Percentiles rank a stretch among this genome's conserved stretches.
Evolutionary conservation across 2,888 invertebrate species (phyloP).

Genomic region (Ophion costatus): DNA sequence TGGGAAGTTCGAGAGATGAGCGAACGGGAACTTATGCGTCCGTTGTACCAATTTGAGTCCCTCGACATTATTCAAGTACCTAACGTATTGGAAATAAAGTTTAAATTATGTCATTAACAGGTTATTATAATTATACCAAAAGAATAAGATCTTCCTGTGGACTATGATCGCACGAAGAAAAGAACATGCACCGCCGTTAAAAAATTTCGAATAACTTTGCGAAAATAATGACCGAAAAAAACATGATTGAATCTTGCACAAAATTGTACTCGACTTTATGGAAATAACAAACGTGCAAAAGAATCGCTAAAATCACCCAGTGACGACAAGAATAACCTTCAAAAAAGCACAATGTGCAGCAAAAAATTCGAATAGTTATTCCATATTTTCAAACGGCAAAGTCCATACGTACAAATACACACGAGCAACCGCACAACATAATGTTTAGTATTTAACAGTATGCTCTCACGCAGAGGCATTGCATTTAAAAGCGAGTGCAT

Average conservation of each 20-base stretch:
- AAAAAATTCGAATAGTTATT: background rate
- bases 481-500: constrained; percentile 25
- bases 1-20: background rate
- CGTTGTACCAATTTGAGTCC: constrained; percentile 4
- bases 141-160: background rate
- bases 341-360: background rate
- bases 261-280: background rate
- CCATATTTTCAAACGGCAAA: background rate
- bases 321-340: background rate
- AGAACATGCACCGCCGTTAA: background rate
- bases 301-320: background rate
- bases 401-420: background rate
- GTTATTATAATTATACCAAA: background rate
- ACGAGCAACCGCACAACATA: constrained; percentile 24
- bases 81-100: constrained; percentile 11
- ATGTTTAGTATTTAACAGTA: constrained; percentile 70
- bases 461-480: constrained; percentile 54
- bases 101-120: background rate
- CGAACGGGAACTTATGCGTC: background rate
- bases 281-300: background rate
- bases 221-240: no score
- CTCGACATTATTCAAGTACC: constrained; percentile 26
- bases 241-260: no score
- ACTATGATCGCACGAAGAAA: background rate
- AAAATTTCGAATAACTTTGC: background rate